Conservation (phyloP, 2,113 vertebrate genomes). For the Naja naja region DNA sequence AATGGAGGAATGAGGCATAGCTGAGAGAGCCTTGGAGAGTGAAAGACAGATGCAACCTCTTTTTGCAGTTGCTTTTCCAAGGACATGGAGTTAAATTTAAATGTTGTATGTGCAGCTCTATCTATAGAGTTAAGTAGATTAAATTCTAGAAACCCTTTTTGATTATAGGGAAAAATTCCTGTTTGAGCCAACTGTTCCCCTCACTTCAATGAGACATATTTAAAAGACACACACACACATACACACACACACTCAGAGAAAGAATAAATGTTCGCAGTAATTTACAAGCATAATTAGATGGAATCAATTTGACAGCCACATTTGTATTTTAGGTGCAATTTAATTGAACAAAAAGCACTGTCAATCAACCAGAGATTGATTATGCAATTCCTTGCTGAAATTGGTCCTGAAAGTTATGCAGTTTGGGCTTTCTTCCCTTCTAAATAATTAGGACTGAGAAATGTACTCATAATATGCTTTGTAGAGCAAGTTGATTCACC, state of each 20-base stretch:
- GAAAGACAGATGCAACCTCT: neutral
- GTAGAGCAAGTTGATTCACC: slow-evolving; percentile 33
- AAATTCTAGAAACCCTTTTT: neutral
- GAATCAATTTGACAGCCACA: neutral
- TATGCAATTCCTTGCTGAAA: slow-evolving; percentile 33
- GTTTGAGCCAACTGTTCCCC: neutral
- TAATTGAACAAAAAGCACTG: neutral
- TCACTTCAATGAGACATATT: neutral
- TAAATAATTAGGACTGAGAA: slow-evolving; percentile 44
- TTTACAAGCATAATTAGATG: slow-evolving; percentile 5
- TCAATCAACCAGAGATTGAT: slow-evolving; percentile 7
- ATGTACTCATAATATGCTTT: slow-evolving; percentile 48
- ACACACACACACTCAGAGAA: neutral
- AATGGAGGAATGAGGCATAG: neutral
- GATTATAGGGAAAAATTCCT: rapidly evolving
- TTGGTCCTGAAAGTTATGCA: slow-evolving; percentile 17
- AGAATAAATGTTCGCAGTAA: neutral
- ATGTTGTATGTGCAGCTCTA: neutral
- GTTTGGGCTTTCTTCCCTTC: slow-evolving; percentile 27
- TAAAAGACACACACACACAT: neutral
- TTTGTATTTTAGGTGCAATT: neutral
- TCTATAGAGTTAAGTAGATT: neutral
- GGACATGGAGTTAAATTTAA: neutral
- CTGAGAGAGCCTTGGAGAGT: neutral
- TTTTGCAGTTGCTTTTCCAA: neutral